Conservation (phyloP, 1,140 invertebrate species). For the Trichonephila clavata region DNA sequence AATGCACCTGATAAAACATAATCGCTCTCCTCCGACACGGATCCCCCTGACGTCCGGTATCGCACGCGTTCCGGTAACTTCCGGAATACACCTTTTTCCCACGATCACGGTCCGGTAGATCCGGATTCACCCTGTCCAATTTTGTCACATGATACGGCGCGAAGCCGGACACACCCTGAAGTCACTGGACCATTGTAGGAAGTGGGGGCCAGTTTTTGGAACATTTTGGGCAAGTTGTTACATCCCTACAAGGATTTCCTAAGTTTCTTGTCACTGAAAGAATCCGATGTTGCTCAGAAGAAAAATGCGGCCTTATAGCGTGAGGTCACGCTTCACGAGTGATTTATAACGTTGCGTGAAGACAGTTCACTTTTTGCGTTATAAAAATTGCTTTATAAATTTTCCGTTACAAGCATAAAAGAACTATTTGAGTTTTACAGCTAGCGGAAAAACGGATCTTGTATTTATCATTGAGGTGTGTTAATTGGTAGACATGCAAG, state of each 20-base stretch:
- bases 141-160: slow-evolving; percentile 11
- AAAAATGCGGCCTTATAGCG: no score
- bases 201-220: neutral
- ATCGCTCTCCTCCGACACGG: neutral
- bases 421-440: no score
- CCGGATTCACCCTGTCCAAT: slow-evolving; percentile 29
- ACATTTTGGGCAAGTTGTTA: neutral
- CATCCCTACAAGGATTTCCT: neutral
- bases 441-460: no score
- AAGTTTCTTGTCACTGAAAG: neutral
- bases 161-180: neutral
- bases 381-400: no score
- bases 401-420: no score
- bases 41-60: neutral
- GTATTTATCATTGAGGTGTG: no score
- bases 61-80: neutral
- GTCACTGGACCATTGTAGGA: neutral
- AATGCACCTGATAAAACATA: slow-evolving; percentile 20
- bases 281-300: neutral
- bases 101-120: neutral
- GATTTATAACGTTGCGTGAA: no score
- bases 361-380: no score
- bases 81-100: slow-evolving; percentile 1
- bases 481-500: no score
- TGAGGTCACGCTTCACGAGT: no score